Evolutionary conservation across 2,113 vertebrate genomes (phyloP), one percentile per base, ranked within the genome.

Genomic region (Aythya baeri): DNA sequence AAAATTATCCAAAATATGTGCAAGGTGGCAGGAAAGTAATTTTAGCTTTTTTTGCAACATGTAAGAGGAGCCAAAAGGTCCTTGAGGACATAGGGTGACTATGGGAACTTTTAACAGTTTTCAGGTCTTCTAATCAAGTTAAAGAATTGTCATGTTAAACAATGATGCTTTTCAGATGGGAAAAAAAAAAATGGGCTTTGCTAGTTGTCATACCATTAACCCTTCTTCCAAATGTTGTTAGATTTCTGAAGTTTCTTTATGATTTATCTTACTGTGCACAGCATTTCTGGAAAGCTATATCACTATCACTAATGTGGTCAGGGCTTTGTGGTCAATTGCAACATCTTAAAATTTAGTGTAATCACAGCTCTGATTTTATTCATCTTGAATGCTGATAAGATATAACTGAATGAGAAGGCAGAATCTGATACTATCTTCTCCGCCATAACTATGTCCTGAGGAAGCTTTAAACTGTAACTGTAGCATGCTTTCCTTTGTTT

Each of bases 1-100:
- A 89, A 88, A 91, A 90, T 91, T 77, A 95, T 68, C 49, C 46
- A 31, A 88, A 86, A 22, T 68, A 76, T 89, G 54, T 86, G 70
- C 80, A 96, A 89, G 55, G n/a, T 18, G 3, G 50, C 41, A 82
- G 44, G 31, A 80, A 90, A 91, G 36, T 46, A 68, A 86, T 78
- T 91, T 59, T 89, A 78, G 32, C 58, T 78, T 82, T 52, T 91
- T 82, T 44, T 88, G 73, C 50, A 91, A 63, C 46, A 17, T 38
- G 17, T 75, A 61, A 88, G 59, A 70, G 58, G 32, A 81, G 10
- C n/a, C 54, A 81, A 73, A 95, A 86, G 27, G 49, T 41, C 54
- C 75, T 76, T 2, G 2, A 76, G 50, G 52, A 79, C 36, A 63
- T 8, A 46, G 41, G 38, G 49, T 18, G 70, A 61, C 17, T 68